A percentile compares a stretch with the other conserved stretches of the same genome.
phyloP scores from a whole-genome alignment of 92 coral and sea anemone genomes.

The Epizoanthus ramosus region DNA sequence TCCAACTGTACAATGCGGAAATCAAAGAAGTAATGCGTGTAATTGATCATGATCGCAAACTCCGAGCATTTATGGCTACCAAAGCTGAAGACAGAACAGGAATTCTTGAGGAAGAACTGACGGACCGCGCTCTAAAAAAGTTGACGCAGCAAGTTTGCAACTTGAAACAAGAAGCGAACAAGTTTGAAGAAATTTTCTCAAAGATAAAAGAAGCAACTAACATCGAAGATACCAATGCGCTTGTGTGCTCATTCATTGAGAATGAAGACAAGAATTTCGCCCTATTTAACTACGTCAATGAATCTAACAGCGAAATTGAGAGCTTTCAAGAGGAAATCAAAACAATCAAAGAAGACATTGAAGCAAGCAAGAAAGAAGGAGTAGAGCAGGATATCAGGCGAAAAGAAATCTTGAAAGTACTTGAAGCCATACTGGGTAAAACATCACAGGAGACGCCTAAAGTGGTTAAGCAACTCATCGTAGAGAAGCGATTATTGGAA shows the following conservation, averaged over 20 bases:
- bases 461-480: conserved; percentile 56
- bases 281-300: conserved; percentile 91
- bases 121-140: conserved; percentile 64
- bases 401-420: conserved; percentile 76
- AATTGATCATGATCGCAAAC: conserved; percentile 93
- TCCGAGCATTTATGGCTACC: conserved; percentile 86
- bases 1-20: conserved; percentile 74
- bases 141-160: conserved; percentile 67
- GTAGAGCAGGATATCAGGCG: conserved; percentile 75
- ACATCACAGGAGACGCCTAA: conserved; percentile 59
- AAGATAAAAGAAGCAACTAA: conserved; percentile 92
- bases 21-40: conserved; percentile 91
- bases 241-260: conserved; percentile 86
- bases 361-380: conserved; percentile 71
- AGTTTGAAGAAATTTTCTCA: conserved; percentile 84
- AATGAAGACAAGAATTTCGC: conserved; percentile 97
- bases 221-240: conserved; percentile 76
- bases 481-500: conserved; percentile 64
- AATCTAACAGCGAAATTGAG: conserved; percentile 87
- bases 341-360: conserved; percentile 72
- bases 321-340: conserved; percentile 77
- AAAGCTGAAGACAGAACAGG: conserved; percentile 88
- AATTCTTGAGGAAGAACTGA: conserved; percentile 73
- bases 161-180: conserved; percentile 66
- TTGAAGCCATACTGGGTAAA: conserved; percentile 62